phyloP scores from a whole-genome alignment of 2,888 invertebrate genomes.

The Acholoe squamosa region DNA sequence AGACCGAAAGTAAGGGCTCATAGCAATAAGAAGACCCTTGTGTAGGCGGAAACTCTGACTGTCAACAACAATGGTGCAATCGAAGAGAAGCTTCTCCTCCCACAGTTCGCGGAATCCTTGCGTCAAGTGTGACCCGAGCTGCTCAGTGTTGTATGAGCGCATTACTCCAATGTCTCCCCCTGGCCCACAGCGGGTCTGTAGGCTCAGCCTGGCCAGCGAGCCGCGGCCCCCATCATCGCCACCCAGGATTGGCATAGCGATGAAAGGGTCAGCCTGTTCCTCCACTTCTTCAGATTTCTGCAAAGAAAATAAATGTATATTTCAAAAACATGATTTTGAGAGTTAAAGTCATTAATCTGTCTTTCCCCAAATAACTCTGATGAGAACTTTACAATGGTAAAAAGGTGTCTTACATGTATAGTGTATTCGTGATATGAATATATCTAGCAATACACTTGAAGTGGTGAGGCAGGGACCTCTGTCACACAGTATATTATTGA shows the following conservation, averaged over 20 bases:
- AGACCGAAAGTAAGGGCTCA: constrained; percentile 63
- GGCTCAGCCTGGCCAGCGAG: background rate
- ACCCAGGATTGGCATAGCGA: constrained; percentile 41
- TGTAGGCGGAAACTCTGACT: constrained; percentile 45
- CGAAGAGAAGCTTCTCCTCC: constrained; percentile 62
- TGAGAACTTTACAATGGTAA: too few species aligned
- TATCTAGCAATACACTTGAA: too few species aligned
- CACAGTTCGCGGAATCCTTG: constrained; percentile 58
- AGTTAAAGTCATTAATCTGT: too few species aligned
- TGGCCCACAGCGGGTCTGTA: too few species aligned
- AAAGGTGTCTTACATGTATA: too few species aligned
- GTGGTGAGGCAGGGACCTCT: too few species aligned
- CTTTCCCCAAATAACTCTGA: too few species aligned
- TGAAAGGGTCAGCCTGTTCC: background rate
- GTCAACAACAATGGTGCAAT: constrained; percentile 63
- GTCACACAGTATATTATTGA: too few species aligned
- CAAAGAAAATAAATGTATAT: background rate
- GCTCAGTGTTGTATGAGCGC: constrained; percentile 38
- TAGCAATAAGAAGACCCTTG: constrained; percentile 61
- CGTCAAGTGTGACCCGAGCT: constrained; percentile 55
- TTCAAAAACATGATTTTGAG: too few species aligned
- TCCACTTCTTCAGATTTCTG: constrained; percentile 36
- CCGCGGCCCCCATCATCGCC: constrained; percentile 5
- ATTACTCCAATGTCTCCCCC: background rate
- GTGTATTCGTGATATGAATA: too few species aligned